Conservation (phyloP, 1,140 invertebrate species). For the Elymnias hypermnestra region DNA sequence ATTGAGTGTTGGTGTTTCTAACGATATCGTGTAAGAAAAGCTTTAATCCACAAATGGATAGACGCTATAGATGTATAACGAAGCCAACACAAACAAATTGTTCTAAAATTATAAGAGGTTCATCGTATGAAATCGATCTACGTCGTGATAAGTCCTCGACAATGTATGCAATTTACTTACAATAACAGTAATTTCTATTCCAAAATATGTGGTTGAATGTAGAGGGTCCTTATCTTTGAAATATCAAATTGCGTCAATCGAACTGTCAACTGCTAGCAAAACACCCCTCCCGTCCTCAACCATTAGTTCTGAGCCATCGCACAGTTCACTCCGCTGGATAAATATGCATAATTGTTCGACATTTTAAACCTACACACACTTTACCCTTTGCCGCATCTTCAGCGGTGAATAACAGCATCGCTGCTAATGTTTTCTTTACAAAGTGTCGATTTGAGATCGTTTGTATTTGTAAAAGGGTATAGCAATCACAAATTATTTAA, state of each 20-base stretch:
- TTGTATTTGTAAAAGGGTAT: constrained; percentile 9
- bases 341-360: constrained; percentile 55
- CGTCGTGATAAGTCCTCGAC: not conserved
- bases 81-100: too few species aligned
- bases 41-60: too few species aligned
- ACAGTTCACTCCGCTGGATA: constrained; percentile 33
- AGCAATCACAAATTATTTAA: not conserved
- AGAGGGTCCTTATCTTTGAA: constrained; percentile 13
- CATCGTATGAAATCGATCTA: too few species aligned
- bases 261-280: constrained; percentile 26
- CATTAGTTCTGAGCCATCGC: constrained; percentile 41
- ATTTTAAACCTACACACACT: constrained; percentile 21
- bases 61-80: too few species aligned
- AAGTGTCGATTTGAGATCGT: constrained; percentile 23
- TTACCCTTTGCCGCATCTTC: constrained; percentile 10
- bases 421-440: constrained; percentile 18
- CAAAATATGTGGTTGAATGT: not conserved
- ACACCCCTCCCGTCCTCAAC: constrained; percentile 31
- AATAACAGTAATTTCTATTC: not conserved
- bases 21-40: too few species aligned
- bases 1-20: too few species aligned
- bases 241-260: constrained; percentile 18
- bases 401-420: not conserved
- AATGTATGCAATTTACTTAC: not conserved
- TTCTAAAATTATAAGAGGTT: too few species aligned